These are phyloP conservation scores for Xenus cinereus DNA, from an alignment of 2,113 vertebrate species.

Conservation along the genomic window DNA sequence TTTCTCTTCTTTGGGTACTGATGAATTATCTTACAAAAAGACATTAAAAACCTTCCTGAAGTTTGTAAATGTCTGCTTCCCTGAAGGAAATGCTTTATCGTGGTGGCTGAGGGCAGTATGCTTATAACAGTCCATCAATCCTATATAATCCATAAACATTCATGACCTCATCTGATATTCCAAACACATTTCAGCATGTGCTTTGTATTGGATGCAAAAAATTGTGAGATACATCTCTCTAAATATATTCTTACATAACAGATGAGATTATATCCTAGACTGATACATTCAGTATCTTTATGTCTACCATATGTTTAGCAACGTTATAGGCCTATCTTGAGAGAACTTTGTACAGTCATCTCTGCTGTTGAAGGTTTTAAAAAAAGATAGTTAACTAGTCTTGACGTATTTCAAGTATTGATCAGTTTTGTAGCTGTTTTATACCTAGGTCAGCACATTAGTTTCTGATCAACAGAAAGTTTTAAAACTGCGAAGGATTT, in stretches of 20 bases:
- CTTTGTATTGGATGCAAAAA: constrained; percentile 9
- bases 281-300: not conserved
- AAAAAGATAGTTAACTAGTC: not conserved
- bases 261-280: not conserved
- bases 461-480: constrained; percentile 6
- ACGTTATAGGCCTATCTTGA: not conserved
- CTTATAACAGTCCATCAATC: not conserved
- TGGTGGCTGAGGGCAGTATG: not conserved
- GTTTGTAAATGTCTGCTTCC: not conserved
- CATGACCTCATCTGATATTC: not conserved
- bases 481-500: constrained; percentile 35
- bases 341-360: not conserved
- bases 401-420: not conserved
- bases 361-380: not conserved
- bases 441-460: constrained; percentile 23
- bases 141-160: not conserved
- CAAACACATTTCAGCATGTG: not conserved
- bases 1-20: not conserved
- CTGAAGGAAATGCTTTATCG: not conserved
- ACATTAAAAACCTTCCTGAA: not conserved
- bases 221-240: not conserved
- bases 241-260: not conserved
- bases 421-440: not conserved
- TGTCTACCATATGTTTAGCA: constrained; percentile 29
- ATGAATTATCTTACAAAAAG: not conserved